A percentile compares a stretch with the other conserved stretches of the same genome.
Conservation (phyloP, 1,140 invertebrate genomes). For the Brachionus plicatilis region DNA sequence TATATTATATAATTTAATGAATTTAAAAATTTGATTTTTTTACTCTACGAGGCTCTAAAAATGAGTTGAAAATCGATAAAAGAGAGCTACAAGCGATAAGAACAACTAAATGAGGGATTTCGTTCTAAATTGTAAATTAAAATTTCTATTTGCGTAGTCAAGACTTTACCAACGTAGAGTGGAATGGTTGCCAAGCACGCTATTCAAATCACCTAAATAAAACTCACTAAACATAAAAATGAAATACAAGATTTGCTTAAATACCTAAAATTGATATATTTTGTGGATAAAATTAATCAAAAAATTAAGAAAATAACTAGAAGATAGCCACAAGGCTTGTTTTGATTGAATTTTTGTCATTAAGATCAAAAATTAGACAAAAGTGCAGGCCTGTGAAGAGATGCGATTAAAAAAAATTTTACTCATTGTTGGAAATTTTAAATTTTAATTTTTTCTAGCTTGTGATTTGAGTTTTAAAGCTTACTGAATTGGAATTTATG, state of each 20-base stretch:
- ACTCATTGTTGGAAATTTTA: background rate
- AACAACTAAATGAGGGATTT: background rate
- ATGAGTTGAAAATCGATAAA: background rate
- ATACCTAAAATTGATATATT: background rate
- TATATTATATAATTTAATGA: background rate
- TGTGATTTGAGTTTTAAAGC: background rate
- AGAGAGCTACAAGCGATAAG: background rate
- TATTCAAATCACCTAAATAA: background rate
- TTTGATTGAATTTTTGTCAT: background rate
- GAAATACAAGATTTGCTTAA: background rate
- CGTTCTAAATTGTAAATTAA: background rate
- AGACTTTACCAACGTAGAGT: background rate
- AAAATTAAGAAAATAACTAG: background rate
- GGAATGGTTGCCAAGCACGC: background rate
- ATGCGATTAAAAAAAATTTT: background rate
- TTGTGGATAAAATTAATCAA: background rate
- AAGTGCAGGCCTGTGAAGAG: background rate
- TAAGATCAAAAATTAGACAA: background rate
- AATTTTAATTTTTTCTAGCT: background rate
- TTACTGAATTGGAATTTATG: background rate
- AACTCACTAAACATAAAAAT: background rate
- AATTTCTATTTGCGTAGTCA: background rate
- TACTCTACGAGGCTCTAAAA: background rate
- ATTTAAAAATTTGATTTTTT: background rate
- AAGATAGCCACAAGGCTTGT: background rate